These are phyloP conservation scores for Myotis vivesi DNA, from an alignment of 2,797 vertebrate genomes.

Conservation along the genomic window DNA sequence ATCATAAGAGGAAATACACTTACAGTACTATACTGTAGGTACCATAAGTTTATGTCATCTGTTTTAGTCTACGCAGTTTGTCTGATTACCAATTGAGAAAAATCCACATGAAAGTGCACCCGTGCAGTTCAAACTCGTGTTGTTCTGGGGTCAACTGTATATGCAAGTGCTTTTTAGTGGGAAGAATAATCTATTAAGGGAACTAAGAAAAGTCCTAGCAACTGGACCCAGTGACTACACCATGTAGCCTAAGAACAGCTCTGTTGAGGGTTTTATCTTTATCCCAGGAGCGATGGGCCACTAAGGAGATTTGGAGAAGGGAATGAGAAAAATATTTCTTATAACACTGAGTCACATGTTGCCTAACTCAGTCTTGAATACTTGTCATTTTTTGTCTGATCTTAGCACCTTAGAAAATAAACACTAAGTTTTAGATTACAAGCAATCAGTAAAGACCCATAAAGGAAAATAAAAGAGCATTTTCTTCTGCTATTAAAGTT, in stretches of 20 bases:
- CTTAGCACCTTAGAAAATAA: constrained; percentile 32
- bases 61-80: neutral
- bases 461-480: neutral
- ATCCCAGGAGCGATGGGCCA: neutral
- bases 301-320: neutral
- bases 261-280: neutral
- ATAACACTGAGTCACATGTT: neutral
- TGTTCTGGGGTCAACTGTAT: neutral
- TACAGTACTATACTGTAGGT: neutral
- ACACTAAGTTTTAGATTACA: constrained; percentile 22
- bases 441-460: neutral
- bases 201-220: neutral
- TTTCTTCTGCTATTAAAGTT: neutral
- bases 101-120: neutral
- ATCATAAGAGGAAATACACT: neutral
- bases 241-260: accelerated
- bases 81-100: neutral
- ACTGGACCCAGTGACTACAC: neutral
- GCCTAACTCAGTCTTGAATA: neutral
- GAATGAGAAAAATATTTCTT: neutral
- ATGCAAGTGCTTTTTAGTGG: neutral
- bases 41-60: neutral
- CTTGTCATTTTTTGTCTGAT: neutral
- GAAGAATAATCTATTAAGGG: neutral
- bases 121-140: neutral